A percentile compares a stretch with the other conserved stretches of the same genome.
Conservation (phyloP, 2,113 vertebrate species). For the Catharus fuscescens region DNA sequence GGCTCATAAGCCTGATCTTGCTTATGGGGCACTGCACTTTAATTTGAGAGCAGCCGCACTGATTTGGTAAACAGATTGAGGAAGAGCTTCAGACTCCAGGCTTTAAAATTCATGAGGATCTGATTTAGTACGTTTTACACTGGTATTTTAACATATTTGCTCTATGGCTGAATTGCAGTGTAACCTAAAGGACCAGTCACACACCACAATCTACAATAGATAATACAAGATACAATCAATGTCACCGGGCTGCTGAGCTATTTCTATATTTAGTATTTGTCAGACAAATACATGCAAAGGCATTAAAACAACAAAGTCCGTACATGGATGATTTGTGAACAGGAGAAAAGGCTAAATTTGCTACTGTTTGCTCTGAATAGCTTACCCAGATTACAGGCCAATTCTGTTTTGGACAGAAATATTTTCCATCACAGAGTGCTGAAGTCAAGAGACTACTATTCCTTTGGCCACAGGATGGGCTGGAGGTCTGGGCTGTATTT, state of each 20-base stretch:
- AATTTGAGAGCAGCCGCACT: background rate
- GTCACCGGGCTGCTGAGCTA: background rate
- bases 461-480: background rate
- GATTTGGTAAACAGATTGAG: slow-evolving; percentile 37
- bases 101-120: slow-evolving; percentile 54
- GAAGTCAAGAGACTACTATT: slow-evolving; percentile 1
- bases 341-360: slow-evolving; percentile 60
- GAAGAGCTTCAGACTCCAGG: slow-evolving; percentile 5
- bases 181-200: background rate
- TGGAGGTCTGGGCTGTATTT: slow-evolving; percentile 31
- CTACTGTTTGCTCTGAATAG: slow-evolving; percentile 58
- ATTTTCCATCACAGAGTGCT: slow-evolving; percentile 55
- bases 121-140: slow-evolving; percentile 34
- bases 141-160: slow-evolving; percentile 8
- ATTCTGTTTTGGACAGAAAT: slow-evolving; percentile 55
- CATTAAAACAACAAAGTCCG: slow-evolving; percentile 8
- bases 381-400: slow-evolving; percentile 35
- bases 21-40: slow-evolving; percentile 10
- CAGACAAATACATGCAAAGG: slow-evolving; percentile 2
- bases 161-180: slow-evolving; percentile 1
- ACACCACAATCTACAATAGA: background rate
- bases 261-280: slow-evolving; percentile 40
- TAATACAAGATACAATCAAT: background rate
- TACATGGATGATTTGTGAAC: slow-evolving; percentile 49
- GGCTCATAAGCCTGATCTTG: slow-evolving; percentile 15